Conservation (phyloP, 35 echinoderm and acorn worm species). For the Ophiothrix spiculata region DNA sequence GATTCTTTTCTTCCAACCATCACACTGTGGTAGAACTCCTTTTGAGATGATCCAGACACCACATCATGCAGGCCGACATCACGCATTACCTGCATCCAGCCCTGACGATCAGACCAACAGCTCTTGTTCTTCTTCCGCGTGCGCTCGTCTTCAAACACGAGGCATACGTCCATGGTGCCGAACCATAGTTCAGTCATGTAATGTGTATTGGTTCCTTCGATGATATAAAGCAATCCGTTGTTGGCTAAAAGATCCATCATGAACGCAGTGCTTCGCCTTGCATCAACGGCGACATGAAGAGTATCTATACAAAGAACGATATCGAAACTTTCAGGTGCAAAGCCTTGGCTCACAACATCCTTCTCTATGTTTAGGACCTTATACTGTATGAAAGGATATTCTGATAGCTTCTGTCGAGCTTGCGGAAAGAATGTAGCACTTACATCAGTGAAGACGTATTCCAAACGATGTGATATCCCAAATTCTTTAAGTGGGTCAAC, state of each 20-base stretch:
- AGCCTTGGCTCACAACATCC: constrained; percentile 65
- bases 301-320: constrained; percentile 75
- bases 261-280: constrained; percentile 45
- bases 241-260: constrained; percentile 60
- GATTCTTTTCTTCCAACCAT: constrained; percentile 45
- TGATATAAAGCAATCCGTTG: constrained; percentile 62
- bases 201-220: constrained; percentile 53
- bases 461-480: constrained; percentile 53
- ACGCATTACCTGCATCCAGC: constrained; percentile 34
- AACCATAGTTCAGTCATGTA: constrained; percentile 70
- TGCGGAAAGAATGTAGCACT: constrained; percentile 87
- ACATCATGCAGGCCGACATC: constrained; percentile 60
- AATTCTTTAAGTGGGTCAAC: constrained; percentile 48
- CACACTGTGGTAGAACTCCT: constrained; percentile 70
- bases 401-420: constrained; percentile 34
- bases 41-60: constrained; percentile 43
- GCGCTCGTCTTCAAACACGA: constrained; percentile 49
- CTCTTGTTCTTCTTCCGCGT: constrained; percentile 45
- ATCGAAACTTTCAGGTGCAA: constrained; percentile 64
- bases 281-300: constrained; percentile 65
- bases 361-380: constrained; percentile 83
- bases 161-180: constrained; percentile 66
- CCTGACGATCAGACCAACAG: constrained; percentile 57
- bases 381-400: constrained; percentile 71
- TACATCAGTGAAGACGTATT: constrained; percentile 84